Base-by-base conservation (phyloP, 2,797 vertebrate species). In the Phrynocephalus forsythii region DNA sequence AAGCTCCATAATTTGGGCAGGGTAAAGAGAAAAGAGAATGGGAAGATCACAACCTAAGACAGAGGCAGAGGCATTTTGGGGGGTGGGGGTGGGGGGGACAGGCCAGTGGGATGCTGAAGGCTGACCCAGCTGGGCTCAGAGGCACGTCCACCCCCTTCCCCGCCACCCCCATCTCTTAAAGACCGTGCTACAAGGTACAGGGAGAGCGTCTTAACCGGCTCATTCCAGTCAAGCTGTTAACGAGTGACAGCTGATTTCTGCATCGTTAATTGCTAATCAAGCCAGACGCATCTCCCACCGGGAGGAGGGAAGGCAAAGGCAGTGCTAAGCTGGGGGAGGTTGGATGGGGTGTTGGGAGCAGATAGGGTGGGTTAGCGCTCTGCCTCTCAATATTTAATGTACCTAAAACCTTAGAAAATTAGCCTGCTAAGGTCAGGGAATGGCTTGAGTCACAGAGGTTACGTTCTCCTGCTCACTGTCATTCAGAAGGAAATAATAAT, bases 251-350 rank as follows among this genome's bases (percentile, higher is more conserved):
- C 68, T 80, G 78, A 86, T 80, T 86, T 80, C 85, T 80, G 85
- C 85, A 63, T 79, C 68, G 50, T 71, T 86, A 80, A 86, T 86
- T 86, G 67, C 85, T 63, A 86, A 86, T 86, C 85, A 86, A 80
- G 85, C 78, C 85, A 44, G 24, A 72, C 68, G 68, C 33, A n/a
- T 86, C 67, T 80, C 78, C 78, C 85, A 73, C 68, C 67, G 66
- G 76, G 84, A 50, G 18, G 66, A 20, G 66, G 38, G 8, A 30
- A 26, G 33, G 22, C 13, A 79, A 71, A 6, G 50, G 56, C 52
- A 84, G 52, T 22, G 9, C 26, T n/a, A 18, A 71, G 20, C n/a
- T 10, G 24, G 66, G 0, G 66, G 52, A 33, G 75, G 4, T 38
- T 24, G 73, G 26, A n/a, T 1, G 0, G 2, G 2, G 30, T 20